Conservation (phyloP, 1,140 invertebrate species). For the Megalonaias nervosa region DNA sequence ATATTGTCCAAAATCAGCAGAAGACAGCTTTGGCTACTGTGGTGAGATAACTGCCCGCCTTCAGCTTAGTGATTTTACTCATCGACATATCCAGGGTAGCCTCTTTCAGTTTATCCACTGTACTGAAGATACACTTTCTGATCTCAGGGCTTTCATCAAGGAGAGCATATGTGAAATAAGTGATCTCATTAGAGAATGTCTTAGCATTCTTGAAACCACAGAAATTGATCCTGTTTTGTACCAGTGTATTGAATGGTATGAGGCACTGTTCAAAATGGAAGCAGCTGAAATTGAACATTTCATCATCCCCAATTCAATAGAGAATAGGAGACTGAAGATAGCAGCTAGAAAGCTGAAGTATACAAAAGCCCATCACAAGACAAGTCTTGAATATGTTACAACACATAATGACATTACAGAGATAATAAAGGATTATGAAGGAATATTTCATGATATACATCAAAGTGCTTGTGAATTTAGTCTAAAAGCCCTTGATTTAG, state of each 20-base stretch:
- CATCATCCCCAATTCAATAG: constrained; percentile 9
- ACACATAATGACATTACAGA: constrained; percentile 15
- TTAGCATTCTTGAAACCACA: constrained; percentile 17
- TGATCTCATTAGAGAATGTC: constrained; percentile 39
- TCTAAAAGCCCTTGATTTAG: constrained; percentile 35
- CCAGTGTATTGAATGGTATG: constrained; percentile 18
- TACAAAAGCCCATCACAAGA: constrained; percentile 1
- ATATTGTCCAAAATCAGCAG: constrained; percentile 11
- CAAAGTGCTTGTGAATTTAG: neutral
- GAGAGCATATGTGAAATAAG: constrained; percentile 28
- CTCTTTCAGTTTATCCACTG: constrained; percentile 7
- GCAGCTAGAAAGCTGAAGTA: constrained; percentile 36
- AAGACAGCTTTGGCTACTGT: constrained; percentile 29
- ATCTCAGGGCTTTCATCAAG: constrained; percentile 12
- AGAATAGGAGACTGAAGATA: constrained; percentile 27
- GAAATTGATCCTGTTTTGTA: constrained; percentile 12
- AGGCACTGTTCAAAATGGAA: constrained; percentile 23
- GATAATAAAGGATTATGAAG: constrained; percentile 28
- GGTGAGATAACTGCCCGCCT: constrained; percentile 36
- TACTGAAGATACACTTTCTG: neutral
- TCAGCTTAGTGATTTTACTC: constrained; percentile 31
- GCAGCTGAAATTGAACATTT: constrained; percentile 7
- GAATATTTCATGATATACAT: constrained; percentile 23
- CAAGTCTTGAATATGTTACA: constrained; percentile 17
- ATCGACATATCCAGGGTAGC: constrained; percentile 6